Percentiles rank a stretch among this genome's conserved stretches.
phyloP scores from a whole-genome alignment of 2,797 vertebrate genomes.

The Helicolenus hilgendorfi region DNA sequence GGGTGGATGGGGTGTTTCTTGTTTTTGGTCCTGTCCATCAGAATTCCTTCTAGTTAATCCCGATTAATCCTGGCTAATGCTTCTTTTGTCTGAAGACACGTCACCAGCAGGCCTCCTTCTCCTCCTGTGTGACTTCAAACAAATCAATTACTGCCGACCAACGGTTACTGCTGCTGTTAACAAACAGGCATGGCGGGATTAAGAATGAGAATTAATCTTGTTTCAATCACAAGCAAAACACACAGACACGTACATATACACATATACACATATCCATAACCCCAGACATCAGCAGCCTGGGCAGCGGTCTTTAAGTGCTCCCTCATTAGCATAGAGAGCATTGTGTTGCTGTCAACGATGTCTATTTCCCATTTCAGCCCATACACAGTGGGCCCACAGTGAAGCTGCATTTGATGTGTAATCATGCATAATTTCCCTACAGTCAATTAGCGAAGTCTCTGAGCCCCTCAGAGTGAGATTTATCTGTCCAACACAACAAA shows the following conservation, averaged over 20 bases:
- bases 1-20: background rate
- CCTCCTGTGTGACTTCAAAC: slow-evolving; percentile 63
- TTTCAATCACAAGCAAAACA: background rate
- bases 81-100: slow-evolving; percentile 67
- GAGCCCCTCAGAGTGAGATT: slow-evolving; percentile 33
- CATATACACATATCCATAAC: background rate
- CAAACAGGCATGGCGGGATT: background rate
- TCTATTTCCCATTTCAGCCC: background rate
- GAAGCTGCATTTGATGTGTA: slow-evolving; percentile 14
- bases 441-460: slow-evolving; percentile 50
- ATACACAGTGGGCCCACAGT: background rate
- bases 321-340: background rate
- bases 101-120: slow-evolving; percentile 29
- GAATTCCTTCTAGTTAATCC: slow-evolving; percentile 72
- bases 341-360: background rate
- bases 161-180: background rate
- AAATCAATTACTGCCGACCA: slow-evolving; percentile 67
- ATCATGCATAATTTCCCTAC: slow-evolving; percentile 43
- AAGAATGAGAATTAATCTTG: slow-evolving; percentile 9
- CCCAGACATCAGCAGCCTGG: background rate
- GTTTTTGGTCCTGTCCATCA: slow-evolving; percentile 59
- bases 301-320: background rate
- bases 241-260: background rate
- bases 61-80: slow-evolving; percentile 71
- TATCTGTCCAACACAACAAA: slow-evolving; percentile 6